These are phyloP conservation scores for Synergus japonicus DNA, from an alignment of 2,888 invertebrate genomes.

Conservation along the genomic window DNA sequence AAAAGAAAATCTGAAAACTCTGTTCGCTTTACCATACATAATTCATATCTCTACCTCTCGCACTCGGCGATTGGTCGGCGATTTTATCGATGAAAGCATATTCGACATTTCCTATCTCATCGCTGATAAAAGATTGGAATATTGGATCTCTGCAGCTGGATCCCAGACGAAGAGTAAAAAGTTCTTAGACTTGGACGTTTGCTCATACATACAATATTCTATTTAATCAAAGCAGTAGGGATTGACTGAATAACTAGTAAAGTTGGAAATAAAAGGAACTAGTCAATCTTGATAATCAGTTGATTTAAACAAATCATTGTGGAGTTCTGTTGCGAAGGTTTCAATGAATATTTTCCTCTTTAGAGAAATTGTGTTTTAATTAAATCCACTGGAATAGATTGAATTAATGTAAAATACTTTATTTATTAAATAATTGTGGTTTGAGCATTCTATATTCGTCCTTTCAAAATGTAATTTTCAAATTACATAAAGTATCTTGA, in stretches of 20 bases:
- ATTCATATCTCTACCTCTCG: slow-evolving; percentile 12
- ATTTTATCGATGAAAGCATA: slow-evolving; percentile 15
- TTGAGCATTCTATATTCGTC: no score
- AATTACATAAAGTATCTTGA: no score
- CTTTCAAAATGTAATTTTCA: no score
- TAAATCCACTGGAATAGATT: background rate
- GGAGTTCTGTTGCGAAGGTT: background rate
- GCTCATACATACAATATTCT: slow-evolving; percentile 7
- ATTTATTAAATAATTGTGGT: no score
- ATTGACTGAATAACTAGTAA: slow-evolving; percentile 3
- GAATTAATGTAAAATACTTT: background rate
- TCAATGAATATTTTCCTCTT: background rate
- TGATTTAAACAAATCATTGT: background rate
- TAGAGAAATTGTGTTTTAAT: background rate
- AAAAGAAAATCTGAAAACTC: slow-evolving; percentile 5
- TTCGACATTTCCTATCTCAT: slow-evolving; percentile 17
- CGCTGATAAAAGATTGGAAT: slow-evolving; percentile 9
- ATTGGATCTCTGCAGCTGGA: background rate
- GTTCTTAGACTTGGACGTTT: slow-evolving; percentile 6
- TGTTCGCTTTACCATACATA: slow-evolving; percentile 14
- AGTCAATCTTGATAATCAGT: background rate
- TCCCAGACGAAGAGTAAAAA: background rate
- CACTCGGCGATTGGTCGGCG: slow-evolving; percentile 16
- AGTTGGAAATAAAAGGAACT: background rate
- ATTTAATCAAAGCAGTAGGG: background rate